These are phyloP conservation scores for Dorcus parallelipipedus DNA, from an alignment of 2,888 invertebrate genomes.

Conservation along the genomic window DNA sequence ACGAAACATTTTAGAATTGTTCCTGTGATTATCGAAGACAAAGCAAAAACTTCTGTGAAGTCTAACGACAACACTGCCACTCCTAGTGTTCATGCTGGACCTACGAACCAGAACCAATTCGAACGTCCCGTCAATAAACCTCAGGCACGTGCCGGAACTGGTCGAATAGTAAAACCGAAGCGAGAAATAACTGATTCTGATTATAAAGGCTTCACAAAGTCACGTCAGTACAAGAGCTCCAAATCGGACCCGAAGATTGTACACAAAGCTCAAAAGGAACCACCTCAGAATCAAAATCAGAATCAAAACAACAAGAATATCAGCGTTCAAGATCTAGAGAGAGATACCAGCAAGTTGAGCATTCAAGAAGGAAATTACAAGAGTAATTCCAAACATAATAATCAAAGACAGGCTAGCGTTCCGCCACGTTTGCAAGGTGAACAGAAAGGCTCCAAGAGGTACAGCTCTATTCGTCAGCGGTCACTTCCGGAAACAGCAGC, in stretches of 20 bases:
- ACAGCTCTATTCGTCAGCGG: slow-evolving; percentile 55
- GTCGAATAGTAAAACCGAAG: slow-evolving; percentile 38
- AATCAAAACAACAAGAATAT: slow-evolving; percentile 39
- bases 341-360: slow-evolving; percentile 39
- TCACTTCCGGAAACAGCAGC: slow-evolving; percentile 55
- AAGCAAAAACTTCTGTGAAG: no score
- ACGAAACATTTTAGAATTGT: no score
- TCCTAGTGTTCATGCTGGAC: no score
- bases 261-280: slow-evolving; percentile 24
- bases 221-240: slow-evolving; percentile 35
- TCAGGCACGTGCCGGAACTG: slow-evolving; percentile 34
- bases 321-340: slow-evolving; percentile 35
- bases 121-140: slow-evolving; percentile 18
- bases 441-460: slow-evolving; percentile 55
- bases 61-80: no score
- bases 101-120: neutral
- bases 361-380: slow-evolving; percentile 34
- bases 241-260: slow-evolving; percentile 26
- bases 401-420: slow-evolving; percentile 41
- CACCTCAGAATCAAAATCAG: slow-evolving; percentile 35
- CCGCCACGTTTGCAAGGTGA: slow-evolving; percentile 45
- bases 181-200: slow-evolving; percentile 44
- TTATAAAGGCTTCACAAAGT: slow-evolving; percentile 44
- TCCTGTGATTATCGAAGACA: no score
- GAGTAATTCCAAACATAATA: slow-evolving; percentile 19